Conservation (phyloP, 2,888 invertebrate genomes). For the Drosophila paranaensis region DNA sequence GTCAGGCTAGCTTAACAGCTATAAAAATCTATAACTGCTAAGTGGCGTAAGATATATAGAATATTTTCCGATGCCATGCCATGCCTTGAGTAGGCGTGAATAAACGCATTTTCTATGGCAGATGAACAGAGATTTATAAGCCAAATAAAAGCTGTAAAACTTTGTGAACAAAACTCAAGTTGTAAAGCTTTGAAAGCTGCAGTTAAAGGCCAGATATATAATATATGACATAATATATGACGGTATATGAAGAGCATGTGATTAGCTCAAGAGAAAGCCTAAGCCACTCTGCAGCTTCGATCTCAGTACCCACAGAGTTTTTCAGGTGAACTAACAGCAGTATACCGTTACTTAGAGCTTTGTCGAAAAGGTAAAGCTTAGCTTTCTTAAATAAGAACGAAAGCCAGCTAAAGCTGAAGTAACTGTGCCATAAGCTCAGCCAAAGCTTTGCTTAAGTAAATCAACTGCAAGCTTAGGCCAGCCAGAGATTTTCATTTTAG, state of each 20-base stretch:
- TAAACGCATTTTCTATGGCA: background rate
- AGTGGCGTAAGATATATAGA: background rate
- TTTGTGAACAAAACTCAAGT: background rate
- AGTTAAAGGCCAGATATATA: too few relatives aligned
- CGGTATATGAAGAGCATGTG: too few relatives aligned
- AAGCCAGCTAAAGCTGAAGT: too few relatives aligned
- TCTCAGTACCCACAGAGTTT: background rate
- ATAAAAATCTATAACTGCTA: background rate
- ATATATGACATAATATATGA: too few relatives aligned
- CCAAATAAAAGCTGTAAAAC: background rate
- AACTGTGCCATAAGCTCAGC: too few relatives aligned
- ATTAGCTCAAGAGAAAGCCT: too few relatives aligned
- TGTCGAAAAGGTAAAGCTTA: too few relatives aligned
- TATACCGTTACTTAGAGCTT: background rate
- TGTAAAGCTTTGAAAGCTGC: background rate
- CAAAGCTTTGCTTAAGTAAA: too few relatives aligned
- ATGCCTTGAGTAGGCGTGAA: background rate
- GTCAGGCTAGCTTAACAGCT: background rate
- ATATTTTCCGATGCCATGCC: background rate
- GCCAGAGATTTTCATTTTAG: too few relatives aligned
- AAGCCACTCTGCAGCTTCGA: too few relatives aligned
- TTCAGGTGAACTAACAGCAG: background rate
- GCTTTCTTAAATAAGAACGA: too few relatives aligned
- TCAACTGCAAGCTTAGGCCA: too few relatives aligned
- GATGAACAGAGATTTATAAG: background rate